phyloP scores from a whole-genome alignment of 2,113 vertebrate species.

The Barnardius zonarius region DNA sequence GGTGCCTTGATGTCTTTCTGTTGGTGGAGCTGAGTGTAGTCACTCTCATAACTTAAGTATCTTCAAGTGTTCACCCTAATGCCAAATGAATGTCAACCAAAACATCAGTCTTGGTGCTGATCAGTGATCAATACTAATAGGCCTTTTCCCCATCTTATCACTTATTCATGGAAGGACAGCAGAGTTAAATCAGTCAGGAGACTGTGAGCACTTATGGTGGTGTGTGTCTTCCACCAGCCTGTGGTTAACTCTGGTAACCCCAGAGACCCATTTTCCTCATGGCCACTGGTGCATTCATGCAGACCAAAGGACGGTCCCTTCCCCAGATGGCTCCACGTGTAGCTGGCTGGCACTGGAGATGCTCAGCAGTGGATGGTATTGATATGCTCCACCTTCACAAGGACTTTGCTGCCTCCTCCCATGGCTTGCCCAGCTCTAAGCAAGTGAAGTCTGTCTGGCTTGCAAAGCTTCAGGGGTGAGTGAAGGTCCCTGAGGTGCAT shows the following conservation, averaged over 20 bases:
- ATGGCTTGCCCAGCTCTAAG: accelerated
- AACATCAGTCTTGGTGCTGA: neutral
- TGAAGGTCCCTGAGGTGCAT: neutral
- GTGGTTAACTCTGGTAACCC: neutral
- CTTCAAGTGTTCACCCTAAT: neutral
- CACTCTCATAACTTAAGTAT: neutral
- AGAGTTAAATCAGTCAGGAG: neutral
- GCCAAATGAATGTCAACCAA: neutral
- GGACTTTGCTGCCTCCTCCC: neutral
- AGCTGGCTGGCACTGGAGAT: neutral
- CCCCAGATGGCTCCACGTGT: accelerated
- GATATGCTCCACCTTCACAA: neutral
- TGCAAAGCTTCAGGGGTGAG: neutral
- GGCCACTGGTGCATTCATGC: accelerated
- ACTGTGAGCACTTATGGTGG: neutral
- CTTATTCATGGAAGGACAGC: neutral
- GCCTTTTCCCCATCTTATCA: neutral
- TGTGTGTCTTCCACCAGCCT: neutral
- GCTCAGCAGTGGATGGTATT: neutral
- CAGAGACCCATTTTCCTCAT: neutral
- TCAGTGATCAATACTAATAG: neutral
- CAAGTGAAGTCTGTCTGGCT: neutral
- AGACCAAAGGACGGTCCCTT: neutral
- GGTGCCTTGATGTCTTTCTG: neutral
- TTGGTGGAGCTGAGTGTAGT: neutral